phyloP scores from a whole-genome alignment of 2,113 vertebrate genomes.

The Bubalus kerabau region DNA sequence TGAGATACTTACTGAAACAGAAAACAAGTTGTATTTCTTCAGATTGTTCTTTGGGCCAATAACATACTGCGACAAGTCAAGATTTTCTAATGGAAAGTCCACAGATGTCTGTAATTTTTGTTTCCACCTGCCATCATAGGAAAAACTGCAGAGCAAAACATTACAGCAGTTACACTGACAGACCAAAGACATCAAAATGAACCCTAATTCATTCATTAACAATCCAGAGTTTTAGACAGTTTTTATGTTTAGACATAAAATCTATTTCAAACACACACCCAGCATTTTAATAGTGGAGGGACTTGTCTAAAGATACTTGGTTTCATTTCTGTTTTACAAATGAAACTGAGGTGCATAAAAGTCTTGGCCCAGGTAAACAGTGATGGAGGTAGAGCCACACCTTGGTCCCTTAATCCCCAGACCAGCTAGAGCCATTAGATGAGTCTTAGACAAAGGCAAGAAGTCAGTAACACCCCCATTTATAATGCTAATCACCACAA shows the following conservation, averaged over 20 bases:
- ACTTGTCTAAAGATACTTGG: background rate
- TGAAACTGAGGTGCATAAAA: background rate
- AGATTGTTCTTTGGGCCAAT: constrained; percentile 92
- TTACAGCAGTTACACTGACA: background rate
- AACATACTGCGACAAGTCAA: constrained; percentile 94
- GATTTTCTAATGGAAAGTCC: constrained; percentile 93
- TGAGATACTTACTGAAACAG: constrained; percentile 93
- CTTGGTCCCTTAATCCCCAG: background rate
- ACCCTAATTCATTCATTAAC: background rate
- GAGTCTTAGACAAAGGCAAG: background rate
- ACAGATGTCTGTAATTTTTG: constrained; percentile 97
- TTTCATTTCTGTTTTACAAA: background rate
- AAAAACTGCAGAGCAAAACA: constrained; percentile 86
- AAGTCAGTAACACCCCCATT: background rate
- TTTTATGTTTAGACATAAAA: background rate
- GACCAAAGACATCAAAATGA: background rate
- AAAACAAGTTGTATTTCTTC: constrained; percentile 94
- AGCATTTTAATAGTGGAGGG: background rate
- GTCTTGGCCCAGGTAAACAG: background rate
- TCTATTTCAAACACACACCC: background rate
- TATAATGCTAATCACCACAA: background rate
- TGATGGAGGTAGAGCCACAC: background rate
- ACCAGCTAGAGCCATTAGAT: background rate
- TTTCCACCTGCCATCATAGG: constrained; percentile 97
- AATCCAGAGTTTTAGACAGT: background rate